A percentile compares a stretch with the other conserved stretches of the same genome.
These are phyloP conservation scores for Aphelenchoides bicaudatus DNA, from an alignment of 2,888 invertebrate species.

Conservation along the genomic window DNA sequence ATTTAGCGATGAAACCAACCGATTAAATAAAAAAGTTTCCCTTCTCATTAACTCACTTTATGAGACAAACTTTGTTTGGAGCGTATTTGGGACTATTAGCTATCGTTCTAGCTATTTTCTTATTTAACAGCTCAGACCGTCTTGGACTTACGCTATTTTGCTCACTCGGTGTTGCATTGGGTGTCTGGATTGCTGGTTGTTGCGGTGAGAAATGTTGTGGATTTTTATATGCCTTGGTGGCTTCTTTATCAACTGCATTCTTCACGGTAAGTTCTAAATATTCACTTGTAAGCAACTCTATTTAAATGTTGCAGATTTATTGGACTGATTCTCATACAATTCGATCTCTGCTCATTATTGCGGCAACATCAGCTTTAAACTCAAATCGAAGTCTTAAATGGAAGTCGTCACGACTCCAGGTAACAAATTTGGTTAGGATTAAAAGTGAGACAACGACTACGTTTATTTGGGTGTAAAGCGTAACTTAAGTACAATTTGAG, in stretches of 20 bases:
- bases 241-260: not conserved
- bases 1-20: slow-evolving; percentile 2
- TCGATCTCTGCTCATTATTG: slow-evolving; percentile 10
- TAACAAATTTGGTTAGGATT: slow-evolving; percentile 1
- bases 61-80: not conserved
- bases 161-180: slow-evolving; percentile 2
- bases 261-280: slow-evolving; percentile 2
- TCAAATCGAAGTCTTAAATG: not conserved
- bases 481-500: slow-evolving; percentile 3
- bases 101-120: not conserved
- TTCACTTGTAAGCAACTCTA: not conserved
- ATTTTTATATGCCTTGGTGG: slow-evolving; percentile 1
- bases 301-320: slow-evolving; percentile 4
- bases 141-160: not conserved
- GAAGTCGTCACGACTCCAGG: slow-evolving; percentile 4
- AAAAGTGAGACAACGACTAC: not conserved
- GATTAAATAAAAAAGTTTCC: not conserved
- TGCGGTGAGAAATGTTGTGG: not conserved
- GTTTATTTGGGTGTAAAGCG: not conserved
- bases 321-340: not conserved
- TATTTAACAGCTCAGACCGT: not conserved
- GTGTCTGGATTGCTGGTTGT: slow-evolving; percentile 17
- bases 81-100: not conserved
- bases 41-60: not conserved
- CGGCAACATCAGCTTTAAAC: slow-evolving; percentile 6